Evolutionary conservation across 2,888 invertebrate species (phyloP).

Genomic region (Pollenia amentaria): DNA sequence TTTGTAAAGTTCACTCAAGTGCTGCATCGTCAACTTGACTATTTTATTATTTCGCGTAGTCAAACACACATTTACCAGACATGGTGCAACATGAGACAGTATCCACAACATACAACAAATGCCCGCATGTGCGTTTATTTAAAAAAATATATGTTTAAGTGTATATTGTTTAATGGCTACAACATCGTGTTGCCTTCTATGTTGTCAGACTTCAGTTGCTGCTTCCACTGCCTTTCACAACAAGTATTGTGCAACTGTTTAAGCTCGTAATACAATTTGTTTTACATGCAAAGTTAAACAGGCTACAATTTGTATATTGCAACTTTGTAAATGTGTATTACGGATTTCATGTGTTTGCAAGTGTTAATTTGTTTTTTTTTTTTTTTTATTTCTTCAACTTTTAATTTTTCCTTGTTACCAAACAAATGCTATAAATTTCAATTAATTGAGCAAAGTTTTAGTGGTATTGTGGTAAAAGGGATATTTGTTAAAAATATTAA

Average conservation of each 20-base stretch:
- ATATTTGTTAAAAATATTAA: neutral
- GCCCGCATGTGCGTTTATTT: constrained; percentile 6
- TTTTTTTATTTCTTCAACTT: constrained; percentile 22
- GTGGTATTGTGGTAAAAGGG: neutral
- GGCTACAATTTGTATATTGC: constrained; percentile 61
- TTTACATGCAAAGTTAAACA: constrained; percentile 73
- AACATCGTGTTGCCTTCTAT: constrained; percentile 47
- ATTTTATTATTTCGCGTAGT: constrained; percentile 62
- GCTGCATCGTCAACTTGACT: constrained; percentile 68
- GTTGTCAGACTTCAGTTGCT: constrained; percentile 35
- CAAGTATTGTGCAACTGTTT: constrained; percentile 44
- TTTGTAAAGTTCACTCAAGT: constrained; percentile 72
- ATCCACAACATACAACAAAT: constrained; percentile 21
- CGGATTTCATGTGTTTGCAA: constrained; percentile 41
- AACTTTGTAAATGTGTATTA: constrained; percentile 34
- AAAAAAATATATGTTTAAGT: neutral
- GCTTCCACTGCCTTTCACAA: constrained; percentile 13
- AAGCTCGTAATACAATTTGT: constrained; percentile 74
- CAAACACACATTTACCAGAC: constrained; percentile 40
- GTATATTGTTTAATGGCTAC: constrained; percentile 27
- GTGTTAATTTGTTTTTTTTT: constrained; percentile 58
- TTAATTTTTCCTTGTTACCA: neutral
- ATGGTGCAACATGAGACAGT: constrained; percentile 32
- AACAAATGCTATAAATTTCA: constrained; percentile 47
- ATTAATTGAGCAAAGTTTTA: constrained; percentile 29